Conservation (phyloP, 2,888 invertebrate genomes). For the Bursaphelenchus okinawaensis region DNA sequence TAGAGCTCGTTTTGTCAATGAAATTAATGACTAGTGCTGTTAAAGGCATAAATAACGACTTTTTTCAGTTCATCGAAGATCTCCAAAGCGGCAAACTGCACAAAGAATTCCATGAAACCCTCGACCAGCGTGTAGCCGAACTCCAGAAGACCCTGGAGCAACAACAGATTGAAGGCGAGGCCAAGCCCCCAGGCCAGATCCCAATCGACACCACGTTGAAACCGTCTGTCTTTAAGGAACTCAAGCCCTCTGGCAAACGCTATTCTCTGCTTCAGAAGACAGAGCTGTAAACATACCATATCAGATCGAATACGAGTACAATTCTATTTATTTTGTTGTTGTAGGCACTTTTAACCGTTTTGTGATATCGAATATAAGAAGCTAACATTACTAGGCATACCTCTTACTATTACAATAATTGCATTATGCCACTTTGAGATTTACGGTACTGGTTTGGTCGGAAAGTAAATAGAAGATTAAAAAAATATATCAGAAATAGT, state of each 20-base stretch:
- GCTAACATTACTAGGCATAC: no score
- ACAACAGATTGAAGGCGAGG: conserved; percentile 27
- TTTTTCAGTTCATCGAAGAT: conserved; percentile 70
- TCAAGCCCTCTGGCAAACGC: conserved; percentile 89
- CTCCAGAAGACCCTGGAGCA: conserved; percentile 50
- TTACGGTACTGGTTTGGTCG: no score
- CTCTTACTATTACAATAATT: no score
- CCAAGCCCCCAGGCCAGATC: conserved; percentile 22
- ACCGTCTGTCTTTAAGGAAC: conserved; percentile 74
- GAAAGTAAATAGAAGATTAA: no score
- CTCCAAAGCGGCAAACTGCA: conserved; percentile 93
- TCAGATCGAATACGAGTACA: neutral
- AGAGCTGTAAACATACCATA: conserved; percentile 33
- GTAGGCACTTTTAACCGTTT: neutral
- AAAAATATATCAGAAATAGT: no score
- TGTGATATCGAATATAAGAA: no score
- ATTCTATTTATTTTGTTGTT: neutral
- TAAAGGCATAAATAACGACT: neutral
- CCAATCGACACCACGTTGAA: conserved; percentile 62
- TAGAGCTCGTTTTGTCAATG: no score
- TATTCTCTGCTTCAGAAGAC: conserved; percentile 74
- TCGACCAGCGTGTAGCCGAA: conserved; percentile 65
- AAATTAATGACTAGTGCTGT: neutral
- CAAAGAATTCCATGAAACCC: conserved; percentile 90
- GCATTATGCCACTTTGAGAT: no score